A percentile compares a stretch with the other conserved stretches of the same genome.
Evolutionary conservation across 2,113 vertebrate species (phyloP).

Genomic region (Gopherus flavomarginatus): DNA sequence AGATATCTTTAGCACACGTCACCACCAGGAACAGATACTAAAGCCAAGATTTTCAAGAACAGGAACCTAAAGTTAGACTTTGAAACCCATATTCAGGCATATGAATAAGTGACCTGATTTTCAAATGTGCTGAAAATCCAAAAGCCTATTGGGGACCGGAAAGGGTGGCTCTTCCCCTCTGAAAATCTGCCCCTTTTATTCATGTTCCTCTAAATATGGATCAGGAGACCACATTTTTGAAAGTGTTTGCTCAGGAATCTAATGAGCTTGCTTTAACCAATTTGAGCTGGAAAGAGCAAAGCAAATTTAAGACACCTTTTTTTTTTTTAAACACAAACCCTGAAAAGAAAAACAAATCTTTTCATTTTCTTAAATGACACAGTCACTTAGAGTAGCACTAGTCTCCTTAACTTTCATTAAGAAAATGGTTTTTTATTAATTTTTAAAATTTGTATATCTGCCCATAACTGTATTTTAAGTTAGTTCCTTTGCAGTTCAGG

Average conservation of each 20-base stretch:
- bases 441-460: not conserved
- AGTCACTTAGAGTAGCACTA: not conserved
- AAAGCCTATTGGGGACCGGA: not conserved
- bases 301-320: not conserved
- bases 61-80: not conserved
- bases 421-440: not conserved
- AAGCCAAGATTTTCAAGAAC: not conserved
- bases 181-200: not conserved
- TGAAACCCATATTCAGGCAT: not conserved
- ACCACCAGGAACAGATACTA: not conserved
- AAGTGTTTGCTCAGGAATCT: not conserved
- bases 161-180: fast-evolving
- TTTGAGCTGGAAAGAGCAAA: not conserved
- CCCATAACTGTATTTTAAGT: not conserved
- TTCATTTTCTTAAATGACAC: not conserved
- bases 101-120: not conserved
- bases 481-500: not conserved
- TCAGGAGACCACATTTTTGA: not conserved
- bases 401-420: not conserved
- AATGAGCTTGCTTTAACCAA: not conserved
- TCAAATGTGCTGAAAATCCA: not conserved
- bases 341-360: not conserved
- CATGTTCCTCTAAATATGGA: not conserved
- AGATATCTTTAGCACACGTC: not conserved
- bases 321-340: not conserved